Evolutionary conservation across 2,113 vertebrate species (phyloP), one percentile per base, ranked within the genome.

Genomic region (Ascaphus truei): DNA sequence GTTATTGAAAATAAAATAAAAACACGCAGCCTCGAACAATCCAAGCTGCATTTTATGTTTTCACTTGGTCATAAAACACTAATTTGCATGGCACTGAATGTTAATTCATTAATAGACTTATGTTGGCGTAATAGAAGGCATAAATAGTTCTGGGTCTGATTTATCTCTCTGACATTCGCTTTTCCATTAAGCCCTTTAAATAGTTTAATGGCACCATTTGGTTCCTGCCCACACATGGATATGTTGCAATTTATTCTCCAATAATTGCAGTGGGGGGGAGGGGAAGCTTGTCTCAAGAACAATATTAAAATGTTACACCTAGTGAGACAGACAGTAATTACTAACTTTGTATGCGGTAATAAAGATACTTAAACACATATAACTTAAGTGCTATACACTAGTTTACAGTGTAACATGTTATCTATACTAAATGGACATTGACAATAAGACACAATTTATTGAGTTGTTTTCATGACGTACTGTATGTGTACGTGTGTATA

Each of bases 121-220:
- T 58, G 52, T 26, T 23, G 30, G 56, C 20, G 55, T 60, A 60
- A 60, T 51, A 39, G 66, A 29, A 50, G 22, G 15, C 66, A 60
- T 69, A 68, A 68, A 60, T 50, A 36, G 31, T 25, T 33, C 8
- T 12, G 8, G 2, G 23, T 2, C 20, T 51, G 66, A 68, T 68
- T 68, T 68, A 68, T 59, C 55, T 7, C 26, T n/a, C 66, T 48
- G 66, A 39, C 66, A 60, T 60, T 60, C 36, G 23, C 55, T 60
- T 60, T 69, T 60, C 66, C 66, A 69, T 50, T 69, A 69, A 69
- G 66, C 31, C n/a, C 45, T 68, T 48, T 68, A 68, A 47, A 68
- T 68, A 45, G 29, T 68, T 57, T 31, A 68, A 68, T 47, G 65
- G 52, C 41, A 30, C 52, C 52, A 39, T 33, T 60, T 18, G 41